Conservation (phyloP, 2,113 vertebrate genomes). For the Oreochromis spilurus region DNA sequence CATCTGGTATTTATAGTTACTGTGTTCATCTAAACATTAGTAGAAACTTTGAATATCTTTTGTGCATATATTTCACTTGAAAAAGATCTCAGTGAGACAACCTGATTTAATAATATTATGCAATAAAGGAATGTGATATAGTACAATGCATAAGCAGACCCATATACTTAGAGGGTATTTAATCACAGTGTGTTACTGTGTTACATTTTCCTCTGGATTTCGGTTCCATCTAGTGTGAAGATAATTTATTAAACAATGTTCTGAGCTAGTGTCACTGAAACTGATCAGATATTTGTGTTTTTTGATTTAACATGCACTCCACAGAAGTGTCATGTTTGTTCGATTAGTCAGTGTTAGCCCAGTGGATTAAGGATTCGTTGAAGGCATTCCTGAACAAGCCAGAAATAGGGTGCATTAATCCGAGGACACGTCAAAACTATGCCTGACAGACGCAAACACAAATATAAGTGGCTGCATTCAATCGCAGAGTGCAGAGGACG, state of each 20-base stretch:
- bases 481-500: background rate
- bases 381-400: constrained; percentile 19
- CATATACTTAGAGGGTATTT: background rate
- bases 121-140: rapidly evolving
- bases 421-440: background rate
- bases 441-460: constrained; percentile 2
- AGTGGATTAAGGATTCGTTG: constrained; percentile 7
- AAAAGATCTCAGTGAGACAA: background rate
- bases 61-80: background rate
- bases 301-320: rapidly evolving
- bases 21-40: background rate
- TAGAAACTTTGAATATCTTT: background rate
- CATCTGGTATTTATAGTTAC: constrained; percentile 5
- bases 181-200: background rate
- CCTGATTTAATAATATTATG: background rate
- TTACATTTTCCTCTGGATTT: background rate
- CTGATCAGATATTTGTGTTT: background rate
- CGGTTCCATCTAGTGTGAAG: background rate
- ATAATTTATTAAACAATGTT: background rate
- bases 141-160: background rate
- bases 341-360: background rate
- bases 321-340: background rate
- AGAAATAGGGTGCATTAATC: constrained; percentile 44
- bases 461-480: background rate
- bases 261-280: background rate